phyloP scores from a whole-genome alignment of 2,888 invertebrate genomes.

The Trachelus tabidus region DNA sequence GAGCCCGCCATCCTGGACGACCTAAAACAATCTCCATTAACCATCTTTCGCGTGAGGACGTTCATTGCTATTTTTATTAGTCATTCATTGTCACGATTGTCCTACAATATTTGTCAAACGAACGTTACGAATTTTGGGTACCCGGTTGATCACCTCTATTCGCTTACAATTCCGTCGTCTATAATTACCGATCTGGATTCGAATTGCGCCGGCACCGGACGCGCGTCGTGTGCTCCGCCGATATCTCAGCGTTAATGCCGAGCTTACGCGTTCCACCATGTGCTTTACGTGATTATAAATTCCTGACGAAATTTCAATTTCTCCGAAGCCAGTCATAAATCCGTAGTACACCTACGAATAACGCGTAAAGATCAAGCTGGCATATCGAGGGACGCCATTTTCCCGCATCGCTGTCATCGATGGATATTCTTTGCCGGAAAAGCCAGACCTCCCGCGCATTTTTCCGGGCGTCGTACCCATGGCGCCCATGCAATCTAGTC shows the following conservation, averaged over 20 bases:
- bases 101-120: slow-evolving; percentile 12
- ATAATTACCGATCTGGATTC: slow-evolving; percentile 51
- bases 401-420: slow-evolving; percentile 34
- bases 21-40: neutral
- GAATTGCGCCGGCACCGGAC: neutral
- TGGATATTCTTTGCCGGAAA: slow-evolving; percentile 31
- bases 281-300: neutral
- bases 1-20: neutral
- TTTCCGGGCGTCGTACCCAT: slow-evolving; percentile 41
- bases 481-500: slow-evolving; percentile 42
- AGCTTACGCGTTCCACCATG: slow-evolving; percentile 9
- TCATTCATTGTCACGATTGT: neutral
- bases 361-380: slow-evolving; percentile 5
- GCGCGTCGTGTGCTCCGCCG: neutral
- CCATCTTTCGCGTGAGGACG: neutral
- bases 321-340: neutral
- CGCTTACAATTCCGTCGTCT: slow-evolving; percentile 47
- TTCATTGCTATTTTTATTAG: neutral
- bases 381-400: slow-evolving; percentile 42
- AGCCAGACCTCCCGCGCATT: slow-evolving; percentile 57
- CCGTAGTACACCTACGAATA: neutral
- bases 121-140: slow-evolving; percentile 56
- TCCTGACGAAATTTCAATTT: neutral
- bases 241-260: neutral
- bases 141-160: slow-evolving; percentile 48